Evolutionary conservation across 2,113 vertebrate genomes (phyloP), one percentile per base, ranked within the genome.

Genomic region (Passer domesticus): DNA sequence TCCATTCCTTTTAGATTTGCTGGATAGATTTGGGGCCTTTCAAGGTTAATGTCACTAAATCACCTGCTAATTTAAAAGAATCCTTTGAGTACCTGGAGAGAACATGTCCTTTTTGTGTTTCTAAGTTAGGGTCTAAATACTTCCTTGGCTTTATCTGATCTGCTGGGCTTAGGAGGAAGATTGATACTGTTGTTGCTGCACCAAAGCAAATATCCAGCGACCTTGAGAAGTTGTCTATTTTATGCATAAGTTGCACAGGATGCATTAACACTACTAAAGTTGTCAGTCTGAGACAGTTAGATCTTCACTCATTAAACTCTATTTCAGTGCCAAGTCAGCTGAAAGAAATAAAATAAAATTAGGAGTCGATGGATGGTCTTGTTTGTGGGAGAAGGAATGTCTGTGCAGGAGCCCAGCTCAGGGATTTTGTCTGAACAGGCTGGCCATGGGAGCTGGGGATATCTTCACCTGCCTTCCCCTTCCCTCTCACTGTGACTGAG

Each of bases 1-100:
- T 87, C 91, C 90, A 92, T 96, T 96, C 89, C 73, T 94, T 88
- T 97, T 91, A 95, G 78, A 91, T 93, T 94, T 91, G 88, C 85
- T 74, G 89, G 86, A 95, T 96, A 64, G 80, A 89, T 94, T 76
- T 88, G 91, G 73, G 70, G 64, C 84, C 83, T 86, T 92, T 95
- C 96, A 97, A 97, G 96, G 96, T 97, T 97, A 96, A 96, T 96
- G 83, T 62, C 85, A 86, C 83, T 94, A 95, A 96, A 95, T 96
- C 94, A 95, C 81, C 76, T 78, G 62, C 87, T 96, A 95, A 97
- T 97, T 94, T 81, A 94, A 82, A 97, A 95, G 91, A 90, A 95
- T 93, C 75, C 91, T 91, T 90, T 86, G 78, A 69, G 83, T 49
- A 87, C 88, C 92, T 94, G 81, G 46, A 62, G 31, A 91, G 23